A percentile compares a stretch with the other conserved stretches of the same genome.
Conservation (phyloP, 2,888 invertebrate species). For the Monochamus alternatus region DNA sequence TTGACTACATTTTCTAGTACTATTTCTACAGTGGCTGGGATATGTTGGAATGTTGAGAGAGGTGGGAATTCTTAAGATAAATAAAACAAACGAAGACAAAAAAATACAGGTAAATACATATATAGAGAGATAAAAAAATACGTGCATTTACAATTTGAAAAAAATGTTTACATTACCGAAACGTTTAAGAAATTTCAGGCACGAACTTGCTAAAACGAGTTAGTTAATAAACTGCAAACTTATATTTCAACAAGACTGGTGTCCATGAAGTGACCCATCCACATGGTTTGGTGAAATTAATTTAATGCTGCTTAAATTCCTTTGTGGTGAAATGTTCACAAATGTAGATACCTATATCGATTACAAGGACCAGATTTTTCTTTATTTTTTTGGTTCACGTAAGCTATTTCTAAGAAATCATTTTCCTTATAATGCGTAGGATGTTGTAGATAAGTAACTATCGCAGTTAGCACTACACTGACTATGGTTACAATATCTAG, state of each 20-base stretch:
- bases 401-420: no score
- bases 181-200: not conserved
- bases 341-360: no score
- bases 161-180: slow-evolving; percentile 6
- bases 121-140: slow-evolving; percentile 6
- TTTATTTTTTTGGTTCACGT: no score
- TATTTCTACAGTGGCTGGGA: slow-evolving; percentile 26
- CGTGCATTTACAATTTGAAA: slow-evolving; percentile 20
- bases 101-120: slow-evolving; percentile 7
- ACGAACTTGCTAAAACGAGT: not conserved
- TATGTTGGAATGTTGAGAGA: slow-evolving; percentile 7
- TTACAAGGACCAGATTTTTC: no score
- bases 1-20: slow-evolving; percentile 4
- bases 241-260: not conserved
- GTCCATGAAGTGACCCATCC: not conserved
- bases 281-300: no score
- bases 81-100: slow-evolving; percentile 15
- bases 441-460: no score
- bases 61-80: slow-evolving; percentile 12
- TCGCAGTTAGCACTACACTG: no score
- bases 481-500: no score
- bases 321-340: no score
- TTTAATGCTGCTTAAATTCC: no score
- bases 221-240: not conserved
- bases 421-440: no score